Base-by-base conservation (phyloP, 1,140 invertebrate genomes). In the Lamellibrachia luymesi region DNA sequence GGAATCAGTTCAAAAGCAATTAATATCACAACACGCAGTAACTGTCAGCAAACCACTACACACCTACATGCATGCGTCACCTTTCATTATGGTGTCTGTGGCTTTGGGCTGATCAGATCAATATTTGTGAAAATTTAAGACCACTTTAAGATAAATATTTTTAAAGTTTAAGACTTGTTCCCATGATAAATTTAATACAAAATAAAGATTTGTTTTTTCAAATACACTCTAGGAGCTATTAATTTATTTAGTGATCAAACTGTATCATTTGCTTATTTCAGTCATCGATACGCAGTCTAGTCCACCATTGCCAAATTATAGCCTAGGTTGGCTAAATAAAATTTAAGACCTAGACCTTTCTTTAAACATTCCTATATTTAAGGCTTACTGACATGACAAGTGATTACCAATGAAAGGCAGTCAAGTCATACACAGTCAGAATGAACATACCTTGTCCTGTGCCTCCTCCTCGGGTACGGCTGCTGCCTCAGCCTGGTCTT, bases 21-120 rank as follows among this genome's bases (percentile, higher is more conserved):
- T 80, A 80, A 80, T 80, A 80, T 80, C 64, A 80, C 64, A 80
- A 80, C 64, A 80, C 64, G 25, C 64, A 80, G 64, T 80, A 80
- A 80, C 64, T 80, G 64, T 80, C 64, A 17, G 8, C 64, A 80
- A 80, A 80, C 7, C 64, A 80, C 64, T 17, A 80, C 64, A 80
- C 13, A 80, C 64, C 64, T 80, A 80, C 64, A 80, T 80, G 64
- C 64, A 80, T 80, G 5, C 64, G 17, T 56, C 17, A 6, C 52
- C 6, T 17, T 17, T 8, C 17, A 80, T 80, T 2, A 38, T 38
- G 38, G 38, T 38, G 38, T 38, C 38, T 38, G 38, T 38, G 38
- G 38, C 38, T 38, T 38, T 38, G 38, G 38, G 38, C 38, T 38
- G 38, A 38, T 38, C 38, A 38, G 38, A 38, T 38, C 38, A 38